Percentiles rank a stretch among this genome's conserved stretches.
Conservation (phyloP, 2,888 invertebrate genomes). For the Anodontia alba region DNA sequence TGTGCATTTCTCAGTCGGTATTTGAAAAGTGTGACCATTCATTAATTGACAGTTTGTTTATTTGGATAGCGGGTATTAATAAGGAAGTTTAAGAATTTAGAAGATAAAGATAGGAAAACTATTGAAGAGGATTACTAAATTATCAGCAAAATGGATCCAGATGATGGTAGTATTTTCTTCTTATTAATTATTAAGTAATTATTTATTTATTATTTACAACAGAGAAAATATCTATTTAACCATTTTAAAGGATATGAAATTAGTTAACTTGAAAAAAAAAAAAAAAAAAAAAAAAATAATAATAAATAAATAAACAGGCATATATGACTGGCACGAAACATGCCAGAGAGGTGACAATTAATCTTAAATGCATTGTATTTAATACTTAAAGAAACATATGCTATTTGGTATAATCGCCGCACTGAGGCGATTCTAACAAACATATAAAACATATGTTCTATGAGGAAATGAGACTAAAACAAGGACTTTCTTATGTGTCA, state of each 20-base stretch:
- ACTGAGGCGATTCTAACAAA: no score
- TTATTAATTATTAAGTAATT: not conserved
- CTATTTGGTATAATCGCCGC: no score
- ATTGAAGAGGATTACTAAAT: not conserved
- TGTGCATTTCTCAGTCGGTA: not conserved
- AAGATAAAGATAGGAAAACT: not conserved
- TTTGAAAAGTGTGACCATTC: not conserved
- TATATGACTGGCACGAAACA: no score
- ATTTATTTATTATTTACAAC: not conserved
- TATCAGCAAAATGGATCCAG: not conserved
- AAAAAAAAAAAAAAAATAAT: no score
- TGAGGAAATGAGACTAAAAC: no score
- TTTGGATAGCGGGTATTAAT: not conserved
- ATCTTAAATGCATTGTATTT: no score
- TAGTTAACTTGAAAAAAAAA: no score
- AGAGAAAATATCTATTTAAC: not conserved
- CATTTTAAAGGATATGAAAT: not conserved
- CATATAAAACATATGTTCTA: no score
- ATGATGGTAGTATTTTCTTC: not conserved
- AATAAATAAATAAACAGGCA: no score
- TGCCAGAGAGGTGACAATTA: no score
- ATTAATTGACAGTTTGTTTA: not conserved
- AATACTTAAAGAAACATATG: no score
- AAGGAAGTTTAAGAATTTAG: not conserved
- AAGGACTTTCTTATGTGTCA: no score